A percentile compares a stretch with the other conserved stretches of the same genome.
phyloP scores from a whole-genome alignment of 1,140 invertebrate genomes.

The Lerema accius region DNA sequence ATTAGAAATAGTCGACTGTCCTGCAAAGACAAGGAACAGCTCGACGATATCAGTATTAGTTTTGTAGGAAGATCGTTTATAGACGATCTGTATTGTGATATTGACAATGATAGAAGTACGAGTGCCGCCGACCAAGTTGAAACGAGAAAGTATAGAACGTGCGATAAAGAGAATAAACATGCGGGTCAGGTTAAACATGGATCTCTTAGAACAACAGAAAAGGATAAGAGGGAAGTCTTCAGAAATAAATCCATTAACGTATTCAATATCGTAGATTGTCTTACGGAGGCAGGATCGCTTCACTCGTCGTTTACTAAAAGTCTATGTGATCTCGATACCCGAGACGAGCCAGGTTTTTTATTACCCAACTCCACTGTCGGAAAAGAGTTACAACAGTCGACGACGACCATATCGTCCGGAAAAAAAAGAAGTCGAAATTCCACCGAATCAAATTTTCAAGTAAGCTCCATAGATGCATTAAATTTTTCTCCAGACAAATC shows the following conservation, averaged over 20 bases:
- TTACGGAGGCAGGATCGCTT: constrained; percentile 70
- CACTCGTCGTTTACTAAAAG: constrained; percentile 77
- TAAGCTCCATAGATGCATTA: constrained; percentile 62
- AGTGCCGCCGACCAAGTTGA: constrained; percentile 50
- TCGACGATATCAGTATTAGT: constrained; percentile 65
- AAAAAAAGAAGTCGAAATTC: constrained; percentile 81
- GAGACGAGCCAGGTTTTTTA: constrained; percentile 66
- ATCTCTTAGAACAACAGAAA: constrained; percentile 49
- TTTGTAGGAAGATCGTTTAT: constrained; percentile 63
- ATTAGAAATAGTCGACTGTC: constrained; percentile 56
- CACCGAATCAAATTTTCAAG: constrained; percentile 78
- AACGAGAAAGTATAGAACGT: constrained; percentile 52
- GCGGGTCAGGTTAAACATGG: constrained; percentile 51
- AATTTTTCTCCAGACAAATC: constrained; percentile 70
- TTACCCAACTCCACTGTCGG: constrained; percentile 58
- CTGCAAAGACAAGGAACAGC: constrained; percentile 50
- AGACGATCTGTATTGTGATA: constrained; percentile 55
- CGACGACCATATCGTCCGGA: constrained; percentile 72
- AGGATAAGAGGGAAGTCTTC: constrained; percentile 78
- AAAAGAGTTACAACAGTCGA: constrained; percentile 72
- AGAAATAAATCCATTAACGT: constrained; percentile 79
- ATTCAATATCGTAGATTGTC: constrained; percentile 75
- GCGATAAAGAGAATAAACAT: constrained; percentile 71
- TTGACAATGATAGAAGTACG: constrained; percentile 47
- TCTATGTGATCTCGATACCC: constrained; percentile 72